These are phyloP conservation scores for Bergia puertoricense DNA, from an alignment of 92 coral and sea anemone genomes.

Conservation along the genomic window DNA sequence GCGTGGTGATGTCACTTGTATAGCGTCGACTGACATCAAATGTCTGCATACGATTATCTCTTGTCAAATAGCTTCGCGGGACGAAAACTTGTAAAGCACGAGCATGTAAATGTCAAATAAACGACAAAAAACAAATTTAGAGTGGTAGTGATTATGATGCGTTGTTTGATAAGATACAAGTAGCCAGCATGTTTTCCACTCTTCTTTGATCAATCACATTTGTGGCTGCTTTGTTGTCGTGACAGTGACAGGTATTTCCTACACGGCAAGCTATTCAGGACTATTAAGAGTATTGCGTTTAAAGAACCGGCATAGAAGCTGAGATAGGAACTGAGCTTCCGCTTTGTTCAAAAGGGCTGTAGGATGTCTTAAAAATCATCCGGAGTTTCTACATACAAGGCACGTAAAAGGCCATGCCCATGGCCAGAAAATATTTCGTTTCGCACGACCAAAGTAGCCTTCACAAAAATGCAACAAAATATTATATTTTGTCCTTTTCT, in stretches of 20 bases:
- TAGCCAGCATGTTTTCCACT: not conserved
- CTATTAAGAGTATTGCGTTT: not conserved
- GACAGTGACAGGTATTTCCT: not conserved
- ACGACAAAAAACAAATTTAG: not conserved
- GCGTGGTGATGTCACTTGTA: not conserved
- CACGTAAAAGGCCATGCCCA: not conserved
- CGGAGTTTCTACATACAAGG: not conserved
- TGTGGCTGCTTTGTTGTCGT: not conserved
- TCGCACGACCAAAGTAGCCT: not conserved
- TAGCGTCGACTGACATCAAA: not conserved
- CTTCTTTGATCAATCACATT: too few relatives aligned
- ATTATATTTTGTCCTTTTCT: not conserved
- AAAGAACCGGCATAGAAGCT: not conserved
- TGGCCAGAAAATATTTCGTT: not conserved
- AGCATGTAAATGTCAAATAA: not conserved
- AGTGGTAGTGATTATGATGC: not conserved
- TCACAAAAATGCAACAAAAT: not conserved
- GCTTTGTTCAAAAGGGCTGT: not conserved
- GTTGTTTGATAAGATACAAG: not conserved
- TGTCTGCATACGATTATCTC: not conserved
- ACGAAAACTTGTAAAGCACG: not conserved
- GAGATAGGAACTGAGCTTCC: not conserved
- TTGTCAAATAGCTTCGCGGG: not conserved
- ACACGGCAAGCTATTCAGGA: not conserved
- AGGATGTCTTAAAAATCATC: not conserved